Evolutionary conservation across 2,888 invertebrate genomes (phyloP), one percentile per base, ranked within the genome.

Genomic region (Drosophila pseudotalamancana): DNA sequence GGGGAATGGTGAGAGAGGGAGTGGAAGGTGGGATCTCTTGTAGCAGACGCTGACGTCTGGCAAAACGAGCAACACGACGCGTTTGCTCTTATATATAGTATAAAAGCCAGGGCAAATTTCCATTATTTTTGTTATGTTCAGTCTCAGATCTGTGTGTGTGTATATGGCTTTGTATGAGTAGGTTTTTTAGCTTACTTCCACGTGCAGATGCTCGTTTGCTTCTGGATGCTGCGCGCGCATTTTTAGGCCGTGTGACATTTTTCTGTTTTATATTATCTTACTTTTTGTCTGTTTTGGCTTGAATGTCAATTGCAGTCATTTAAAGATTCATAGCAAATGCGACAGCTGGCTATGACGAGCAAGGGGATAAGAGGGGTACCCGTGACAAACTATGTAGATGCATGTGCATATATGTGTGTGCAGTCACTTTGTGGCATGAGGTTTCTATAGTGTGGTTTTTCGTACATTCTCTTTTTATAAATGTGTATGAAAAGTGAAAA

Each of bases 261-360:
- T 61, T 66, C 37, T 59, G 62, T 19, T 27, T 42, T 61, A 48
- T 42, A 27, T 45, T 49, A 51, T 55, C 48, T 49, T 56, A 19
- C 40, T 42, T 48, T 31, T 57, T 18, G 27, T 43, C 69, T 63
- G 55, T 60, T 69, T 72, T 57, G 18, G 61, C 79, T 69, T 62
- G 68, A 83, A 83, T 83, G 83, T 86, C 83, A 84, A 84, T 84
- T 84, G 83, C 83, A 84, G 80, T 74, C 86, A 80, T 85, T 84
- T 77, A 71, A 83, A 82, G 87, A 79, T 83, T 72, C 61, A 72
- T 79, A 60, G 53, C 31, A 46, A 42, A 51, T 37, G 50, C 59
- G 25, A 43, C 11, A 45, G 45, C 51, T 32, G 37, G 12, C 6
- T 34, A 34, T n/a, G 35, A 54, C 4, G 46, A 14, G 21, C 32